Evolutionary conservation across 2,113 vertebrate genomes (phyloP), one percentile per base, ranked within the genome.

Genomic region (Smithornis capensis): DNA sequence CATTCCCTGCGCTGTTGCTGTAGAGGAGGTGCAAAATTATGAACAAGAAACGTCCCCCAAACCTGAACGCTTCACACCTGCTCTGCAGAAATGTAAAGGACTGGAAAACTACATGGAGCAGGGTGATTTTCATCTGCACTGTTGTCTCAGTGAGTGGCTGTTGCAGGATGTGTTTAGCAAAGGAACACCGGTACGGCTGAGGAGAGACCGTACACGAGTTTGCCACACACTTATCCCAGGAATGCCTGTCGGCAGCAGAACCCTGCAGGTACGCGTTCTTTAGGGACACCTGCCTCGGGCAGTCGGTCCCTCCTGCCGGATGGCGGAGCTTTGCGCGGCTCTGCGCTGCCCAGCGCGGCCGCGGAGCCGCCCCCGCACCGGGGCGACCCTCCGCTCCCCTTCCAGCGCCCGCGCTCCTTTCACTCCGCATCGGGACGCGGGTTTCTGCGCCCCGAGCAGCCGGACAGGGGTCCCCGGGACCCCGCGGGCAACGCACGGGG

Each of bases 121-220:
- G 7, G 33, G n/a, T 17, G 10, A 2, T 5, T 47, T n/a, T 7
- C 35, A 15, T 14, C 38, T 3, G 22, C 4, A 1, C 31, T 0
- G 3, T 8, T 53, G 13, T 9, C 50, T 4, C 42, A 1, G 56
- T 0, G 56, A 22, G 25, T 1, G 74, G 33, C 47, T 22, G 74
- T 7, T 7, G 31, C 50, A 12, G 47, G 1, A 2, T 1, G 10
- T 0, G 4, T 18, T 52, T 16, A n/a, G 53, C 1, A 9, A 14
- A 60, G 28, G 25, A 9, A 11, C 14, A 4, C 1, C 2, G 23
- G 13, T 2, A 9, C 9, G 27, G 33, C 71, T 4, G 65, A 12
- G 35, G 5, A 8, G 4, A 55, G 17, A 29, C 47, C 18, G 10
- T 1, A 8, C 56, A 2, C 22, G 23, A 12, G 11, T 22, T 23